These are phyloP conservation scores for Vanessa tameamea DNA, from an alignment of 1,140 invertebrate genomes.

Conservation along the genomic window DNA sequence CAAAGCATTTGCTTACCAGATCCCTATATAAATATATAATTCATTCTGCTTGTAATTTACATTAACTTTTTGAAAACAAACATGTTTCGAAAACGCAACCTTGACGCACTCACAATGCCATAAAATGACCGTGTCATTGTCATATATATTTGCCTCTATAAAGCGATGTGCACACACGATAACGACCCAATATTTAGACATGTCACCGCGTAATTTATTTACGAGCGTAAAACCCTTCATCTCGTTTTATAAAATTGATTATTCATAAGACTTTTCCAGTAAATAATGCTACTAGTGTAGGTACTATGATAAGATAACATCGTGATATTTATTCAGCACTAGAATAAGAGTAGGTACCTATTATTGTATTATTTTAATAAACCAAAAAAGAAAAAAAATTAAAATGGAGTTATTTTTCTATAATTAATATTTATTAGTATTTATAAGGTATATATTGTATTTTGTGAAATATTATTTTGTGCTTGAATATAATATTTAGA, in stretches of 20 bases:
- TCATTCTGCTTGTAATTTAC: no score
- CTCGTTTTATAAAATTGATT: slow-evolving; percentile 62
- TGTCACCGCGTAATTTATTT: slow-evolving; percentile 61
- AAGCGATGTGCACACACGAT: slow-evolving; percentile 50
- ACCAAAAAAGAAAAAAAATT: neutral
- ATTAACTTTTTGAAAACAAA: no score
- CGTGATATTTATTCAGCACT: slow-evolving; percentile 13
- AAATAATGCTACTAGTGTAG: slow-evolving; percentile 55
- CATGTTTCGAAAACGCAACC: slow-evolving; percentile 38
- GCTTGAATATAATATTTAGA: no score
- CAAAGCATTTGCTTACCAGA: no score
- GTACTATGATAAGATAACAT: slow-evolving; percentile 47
- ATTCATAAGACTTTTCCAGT: slow-evolving; percentile 44
- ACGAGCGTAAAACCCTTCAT: slow-evolving; percentile 58
- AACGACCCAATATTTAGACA: slow-evolving; percentile 50
- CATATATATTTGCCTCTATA: slow-evolving; percentile 51
- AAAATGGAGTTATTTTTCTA: no score
- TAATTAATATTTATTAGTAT: no score
- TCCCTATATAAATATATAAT: no score
- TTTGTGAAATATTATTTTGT: no score
- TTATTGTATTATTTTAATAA: neutral
- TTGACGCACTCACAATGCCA: slow-evolving; percentile 46
- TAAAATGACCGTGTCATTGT: slow-evolving; percentile 58
- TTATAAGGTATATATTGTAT: no score
- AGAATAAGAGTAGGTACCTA: neutral